A percentile compares a stretch with the other conserved stretches of the same genome.
phyloP scores from a whole-genome alignment of 2,797 vertebrate species.

The Cuniculus paca region DNA sequence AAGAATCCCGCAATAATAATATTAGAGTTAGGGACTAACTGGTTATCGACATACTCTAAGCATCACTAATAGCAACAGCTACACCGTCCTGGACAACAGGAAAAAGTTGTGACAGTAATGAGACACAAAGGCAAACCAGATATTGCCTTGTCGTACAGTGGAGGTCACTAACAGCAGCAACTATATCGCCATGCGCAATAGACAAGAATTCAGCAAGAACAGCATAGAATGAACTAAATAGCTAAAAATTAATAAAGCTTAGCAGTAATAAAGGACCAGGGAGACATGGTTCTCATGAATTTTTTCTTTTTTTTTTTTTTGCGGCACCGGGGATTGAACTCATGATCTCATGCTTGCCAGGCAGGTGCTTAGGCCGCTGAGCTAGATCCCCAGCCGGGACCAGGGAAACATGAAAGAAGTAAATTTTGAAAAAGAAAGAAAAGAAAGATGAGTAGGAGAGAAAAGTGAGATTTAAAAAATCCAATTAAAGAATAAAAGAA shows the following conservation, averaged over 20 bases:
- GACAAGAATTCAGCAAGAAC: background rate
- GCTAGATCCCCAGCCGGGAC: too few species aligned
- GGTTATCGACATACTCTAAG: background rate
- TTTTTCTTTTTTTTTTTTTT: too few species aligned
- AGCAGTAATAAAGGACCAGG: background rate
- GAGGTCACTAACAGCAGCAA: background rate
- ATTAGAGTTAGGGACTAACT: background rate
- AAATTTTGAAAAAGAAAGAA: too few species aligned
- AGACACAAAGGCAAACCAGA: background rate
- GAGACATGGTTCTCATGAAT: too few species aligned
- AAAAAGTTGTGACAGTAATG: background rate
- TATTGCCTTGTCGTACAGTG: fast-evolving
- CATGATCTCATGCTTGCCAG: too few species aligned
- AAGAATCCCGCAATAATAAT: background rate
- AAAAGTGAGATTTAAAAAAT: background rate
- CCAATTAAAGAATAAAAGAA: background rate
- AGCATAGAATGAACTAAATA: background rate
- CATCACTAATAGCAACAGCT: background rate
- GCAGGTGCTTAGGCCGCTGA: too few species aligned
- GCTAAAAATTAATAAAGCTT: background rate
- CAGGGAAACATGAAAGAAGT: background rate
- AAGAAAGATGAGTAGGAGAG: background rate
- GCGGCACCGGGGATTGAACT: too few species aligned
- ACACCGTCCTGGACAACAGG: background rate
- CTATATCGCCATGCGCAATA: fast-evolving